Evolutionary conservation across 1,140 invertebrate genomes (phyloP).

Genomic region (Drosophila kanapiae): DNA sequence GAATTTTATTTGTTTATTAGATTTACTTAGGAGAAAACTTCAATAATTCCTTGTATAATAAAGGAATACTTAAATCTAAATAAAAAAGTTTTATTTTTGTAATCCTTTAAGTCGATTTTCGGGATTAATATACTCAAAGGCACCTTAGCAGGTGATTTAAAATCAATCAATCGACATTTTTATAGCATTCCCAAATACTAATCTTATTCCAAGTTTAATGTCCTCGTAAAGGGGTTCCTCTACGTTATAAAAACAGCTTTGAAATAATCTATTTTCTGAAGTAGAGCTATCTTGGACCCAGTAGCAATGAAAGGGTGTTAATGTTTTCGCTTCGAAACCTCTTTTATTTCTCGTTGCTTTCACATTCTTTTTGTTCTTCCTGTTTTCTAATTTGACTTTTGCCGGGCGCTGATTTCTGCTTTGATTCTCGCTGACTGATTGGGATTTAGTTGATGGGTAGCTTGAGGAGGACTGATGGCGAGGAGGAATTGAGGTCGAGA

Average conservation of each 20-base stretch:
- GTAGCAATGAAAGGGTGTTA: slow-evolving; percentile 8
- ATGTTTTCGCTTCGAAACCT: background rate
- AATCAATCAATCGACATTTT: background rate
- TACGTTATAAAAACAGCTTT: background rate
- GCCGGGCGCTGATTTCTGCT: slow-evolving; percentile 51
- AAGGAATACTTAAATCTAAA: background rate
- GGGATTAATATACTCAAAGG: background rate
- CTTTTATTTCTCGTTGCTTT: slow-evolving; percentile 17
- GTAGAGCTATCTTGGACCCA: accelerated
- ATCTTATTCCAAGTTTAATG: background rate
- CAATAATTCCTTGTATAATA: background rate
- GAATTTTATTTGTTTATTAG: no score
- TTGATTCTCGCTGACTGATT: slow-evolving; percentile 53
- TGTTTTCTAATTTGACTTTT: slow-evolving; percentile 57
- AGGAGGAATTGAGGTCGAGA: slow-evolving; percentile 4
- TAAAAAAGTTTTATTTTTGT: background rate
- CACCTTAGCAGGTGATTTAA: background rate
- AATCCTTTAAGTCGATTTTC: background rate
- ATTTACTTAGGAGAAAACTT: no score
- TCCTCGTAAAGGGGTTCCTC: background rate
- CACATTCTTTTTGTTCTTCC: slow-evolving; percentile 29
- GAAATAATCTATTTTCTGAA: background rate
- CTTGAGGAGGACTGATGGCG: background rate
- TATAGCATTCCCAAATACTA: background rate
- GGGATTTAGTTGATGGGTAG: slow-evolving; percentile 41